These are phyloP conservation scores for Centropus unirufus DNA, from an alignment of 2,113 vertebrate species.

Conservation along the genomic window DNA sequence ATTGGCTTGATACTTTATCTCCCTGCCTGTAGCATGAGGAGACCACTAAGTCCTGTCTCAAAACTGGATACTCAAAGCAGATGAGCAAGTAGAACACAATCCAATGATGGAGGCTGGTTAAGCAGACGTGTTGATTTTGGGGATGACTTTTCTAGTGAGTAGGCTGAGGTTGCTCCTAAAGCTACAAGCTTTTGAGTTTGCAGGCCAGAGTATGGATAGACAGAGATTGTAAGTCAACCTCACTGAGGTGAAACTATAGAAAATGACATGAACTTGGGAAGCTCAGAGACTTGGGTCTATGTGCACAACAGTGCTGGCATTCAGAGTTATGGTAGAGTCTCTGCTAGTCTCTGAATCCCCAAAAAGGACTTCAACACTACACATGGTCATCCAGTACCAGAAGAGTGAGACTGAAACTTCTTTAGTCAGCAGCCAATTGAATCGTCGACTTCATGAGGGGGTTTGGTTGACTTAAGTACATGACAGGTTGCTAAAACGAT, in stretches of 20 bases:
- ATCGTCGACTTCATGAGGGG: background rate
- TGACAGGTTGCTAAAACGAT: background rate
- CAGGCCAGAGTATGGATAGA: background rate
- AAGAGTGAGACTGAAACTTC: background rate
- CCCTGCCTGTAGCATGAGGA: fast-evolving
- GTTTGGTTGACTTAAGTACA: background rate
- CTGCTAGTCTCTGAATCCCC: background rate
- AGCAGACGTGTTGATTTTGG: background rate
- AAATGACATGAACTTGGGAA: background rate
- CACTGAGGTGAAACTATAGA: background rate
- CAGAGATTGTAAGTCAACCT: background rate
- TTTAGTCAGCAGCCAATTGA: background rate
- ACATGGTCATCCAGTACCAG: background rate
- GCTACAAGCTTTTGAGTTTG: background rate
- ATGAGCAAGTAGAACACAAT: background rate
- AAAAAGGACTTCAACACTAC: background rate
- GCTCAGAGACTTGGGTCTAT: background rate
- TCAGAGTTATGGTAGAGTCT: background rate
- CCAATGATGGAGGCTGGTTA: background rate
- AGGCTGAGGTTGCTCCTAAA: background rate
- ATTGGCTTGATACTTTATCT: background rate
- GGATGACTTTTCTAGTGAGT: background rate
- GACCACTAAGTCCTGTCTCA: background rate
- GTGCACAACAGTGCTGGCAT: background rate
- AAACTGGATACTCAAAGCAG: background rate